Evolutionary conservation across 1,140 invertebrate genomes (phyloP), one percentile per base, ranked within the genome.

Genomic region (Paraescarpia echinospica): DNA sequence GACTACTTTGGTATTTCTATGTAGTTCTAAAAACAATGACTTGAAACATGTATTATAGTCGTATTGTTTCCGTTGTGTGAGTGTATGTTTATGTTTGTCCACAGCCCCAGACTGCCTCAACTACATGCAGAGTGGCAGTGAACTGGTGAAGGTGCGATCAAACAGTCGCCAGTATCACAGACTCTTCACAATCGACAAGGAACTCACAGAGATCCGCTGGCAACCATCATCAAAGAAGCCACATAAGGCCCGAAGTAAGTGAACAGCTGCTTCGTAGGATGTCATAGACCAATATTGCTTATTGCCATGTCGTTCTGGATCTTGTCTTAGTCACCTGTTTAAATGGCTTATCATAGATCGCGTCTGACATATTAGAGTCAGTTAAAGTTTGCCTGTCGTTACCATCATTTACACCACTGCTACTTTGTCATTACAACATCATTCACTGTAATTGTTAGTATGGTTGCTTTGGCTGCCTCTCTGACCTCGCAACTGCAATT

Each of bases 201-300:
- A 97, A 94, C 95, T 97, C 91, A 96, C 96, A 9, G 96, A 97
- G 93, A 96, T 97, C n/a, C 95, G 97, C 91, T 97, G 97, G 97
- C 96, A 97, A 59, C 97, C 97, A 31, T 97, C 97, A 0, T 97
- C 97, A 89, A 97, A 97, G 94, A 97, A 97, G 94, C 96, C 97
- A 33, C 96, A 97, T 92, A 97, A 97, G 95, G 97, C 97, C 6
- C 95, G 96, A 95, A 96, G 97, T 97, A 96, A 96, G 96, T 34
- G 90, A 34, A 9, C 18, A 33, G n/a, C 35, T 14, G 90, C 14
- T 90, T 90, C 14, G n/a, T 90, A 6, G 90, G 22, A 9, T 90
- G 8, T 90, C 12, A 89, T 14, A 6, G 4, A 41, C 41, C 41
- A 41, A 12, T 41, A 12, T 41, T 41, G 12, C 41, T 41, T 41